phyloP scores from a whole-genome alignment of 2,113 vertebrate species.

The human (Homo sapiens) region GRCh38 chr4:21886001-21886500 shows the following conservation, averaged over 20 bases:
- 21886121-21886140: neutral
- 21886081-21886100: neutral
- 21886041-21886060: neutral
- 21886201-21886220: neutral
- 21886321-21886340: neutral
- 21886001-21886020: neutral
- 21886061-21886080: neutral
- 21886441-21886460: neutral
- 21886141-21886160: neutral
- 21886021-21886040: neutral
- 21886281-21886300: neutral
- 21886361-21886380: neutral
- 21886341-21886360: neutral
- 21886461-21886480: neutral
- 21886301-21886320: neutral
- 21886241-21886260: neutral
- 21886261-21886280: neutral
- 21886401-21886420: neutral
- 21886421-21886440: neutral
- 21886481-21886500: neutral
- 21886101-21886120: neutral
- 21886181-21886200: neutral
- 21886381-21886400: neutral
- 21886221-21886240: neutral
- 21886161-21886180: neutral